These are phyloP conservation scores for Dendrocincla tyrannina DNA, from an alignment of 2,797 vertebrate genomes.

Conservation along the genomic window DNA sequence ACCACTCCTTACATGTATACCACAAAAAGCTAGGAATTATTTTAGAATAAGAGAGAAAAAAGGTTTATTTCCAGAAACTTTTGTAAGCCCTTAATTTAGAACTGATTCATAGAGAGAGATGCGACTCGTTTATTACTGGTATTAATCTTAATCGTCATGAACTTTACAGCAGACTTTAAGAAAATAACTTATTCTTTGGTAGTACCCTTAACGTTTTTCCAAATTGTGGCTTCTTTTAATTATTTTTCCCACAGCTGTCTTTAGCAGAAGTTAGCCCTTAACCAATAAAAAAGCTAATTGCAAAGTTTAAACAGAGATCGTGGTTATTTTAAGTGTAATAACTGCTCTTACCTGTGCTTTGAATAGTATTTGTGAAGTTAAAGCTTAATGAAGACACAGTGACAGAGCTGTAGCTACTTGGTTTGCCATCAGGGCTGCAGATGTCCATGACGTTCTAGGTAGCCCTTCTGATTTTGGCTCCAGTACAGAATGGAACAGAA, in stretches of 20 bases:
- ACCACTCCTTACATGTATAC: slow-evolving; percentile 89
- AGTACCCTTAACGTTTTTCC: background rate
- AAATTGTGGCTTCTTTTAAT: background rate
- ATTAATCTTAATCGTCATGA: background rate
- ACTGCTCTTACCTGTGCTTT: background rate
- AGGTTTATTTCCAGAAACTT: slow-evolving; percentile 24
- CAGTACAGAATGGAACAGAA: background rate
- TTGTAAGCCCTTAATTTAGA: slow-evolving; percentile 35
- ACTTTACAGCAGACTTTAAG: background rate
- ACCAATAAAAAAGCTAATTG: background rate
- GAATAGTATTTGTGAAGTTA: background rate
- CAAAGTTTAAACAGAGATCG: background rate
- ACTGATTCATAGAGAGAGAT: background rate
- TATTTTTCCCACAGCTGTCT: background rate
- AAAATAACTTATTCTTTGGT: background rate
- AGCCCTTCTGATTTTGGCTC: background rate
- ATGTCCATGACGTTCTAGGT: background rate
- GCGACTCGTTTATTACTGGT: background rate
- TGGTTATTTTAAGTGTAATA: background rate
- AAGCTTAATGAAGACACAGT: background rate
- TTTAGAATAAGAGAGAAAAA: slow-evolving; percentile 90
- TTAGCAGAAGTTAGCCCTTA: background rate
- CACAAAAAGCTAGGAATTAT: slow-evolving; percentile 88
- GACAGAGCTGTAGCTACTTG: background rate
- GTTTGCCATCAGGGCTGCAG: background rate